Percentiles rank a stretch among this genome's conserved stretches.
Conservation (phyloP, 1,140 invertebrate genomes). For the Mactra quadrangularis region DNA sequence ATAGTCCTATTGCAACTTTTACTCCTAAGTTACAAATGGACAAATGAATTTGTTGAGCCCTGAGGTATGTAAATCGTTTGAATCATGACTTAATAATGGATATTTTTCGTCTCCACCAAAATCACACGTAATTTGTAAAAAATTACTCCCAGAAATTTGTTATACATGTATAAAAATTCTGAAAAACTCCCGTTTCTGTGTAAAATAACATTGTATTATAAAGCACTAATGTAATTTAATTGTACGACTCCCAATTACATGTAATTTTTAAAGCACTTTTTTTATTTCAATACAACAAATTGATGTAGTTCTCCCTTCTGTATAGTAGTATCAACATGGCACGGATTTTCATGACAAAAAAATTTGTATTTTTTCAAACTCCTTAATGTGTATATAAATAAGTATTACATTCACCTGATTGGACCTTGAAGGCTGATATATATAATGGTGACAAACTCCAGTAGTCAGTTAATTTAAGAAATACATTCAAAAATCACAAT, state of each 20-base stretch:
- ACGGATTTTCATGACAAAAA: slow-evolving; percentile 32
- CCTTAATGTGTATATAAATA: not conserved
- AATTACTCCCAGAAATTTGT: slow-evolving; percentile 2
- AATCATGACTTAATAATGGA: too few species aligned
- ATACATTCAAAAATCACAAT: slow-evolving; percentile 21
- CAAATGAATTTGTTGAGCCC: too few species aligned
- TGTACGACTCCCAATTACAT: not conserved
- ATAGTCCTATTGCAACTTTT: too few species aligned
- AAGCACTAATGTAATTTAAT: slow-evolving; percentile 27
- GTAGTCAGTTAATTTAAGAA: slow-evolving; percentile 31
- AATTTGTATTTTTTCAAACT: slow-evolving; percentile 1
- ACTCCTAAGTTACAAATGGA: too few species aligned
- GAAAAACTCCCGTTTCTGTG: not conserved
- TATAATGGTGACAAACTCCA: slow-evolving; percentile 28
- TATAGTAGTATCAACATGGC: slow-evolving; percentile 10
- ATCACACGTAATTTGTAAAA: slow-evolving; percentile 25
- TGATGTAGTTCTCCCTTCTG: slow-evolving; percentile 11
- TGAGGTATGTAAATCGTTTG: too few species aligned
- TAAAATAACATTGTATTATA: slow-evolving; percentile 13
- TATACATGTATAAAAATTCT: not conserved
- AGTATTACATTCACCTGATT: not conserved
- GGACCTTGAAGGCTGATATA: slow-evolving; percentile 25
- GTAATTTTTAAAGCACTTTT: slow-evolving; percentile 45
- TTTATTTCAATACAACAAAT: slow-evolving; percentile 13
- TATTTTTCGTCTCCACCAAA: not conserved